Base-by-base conservation (phyloP, 2,113 vertebrate genomes). In the Ia io region DNA sequence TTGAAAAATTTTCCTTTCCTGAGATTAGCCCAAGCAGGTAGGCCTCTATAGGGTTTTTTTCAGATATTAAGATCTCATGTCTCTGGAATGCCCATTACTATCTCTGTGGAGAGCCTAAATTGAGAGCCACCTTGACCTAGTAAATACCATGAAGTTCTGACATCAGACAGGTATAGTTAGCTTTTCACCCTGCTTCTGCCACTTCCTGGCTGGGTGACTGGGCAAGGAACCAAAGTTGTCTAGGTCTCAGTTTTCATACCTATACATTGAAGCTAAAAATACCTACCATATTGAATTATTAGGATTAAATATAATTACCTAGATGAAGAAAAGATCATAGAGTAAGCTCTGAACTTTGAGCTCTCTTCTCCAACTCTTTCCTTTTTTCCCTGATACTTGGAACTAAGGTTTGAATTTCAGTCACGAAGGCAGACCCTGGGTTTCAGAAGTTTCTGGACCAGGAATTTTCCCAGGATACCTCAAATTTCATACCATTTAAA, bases 341-440 rank as follows among this genome's bases (percentile, higher is more conserved):
- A 85, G 51, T 79, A 84, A 90, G 32, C 63, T 59, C 40, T 80
- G 71, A 91, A 85, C 69, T 83, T 71, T 78, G 37, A 76, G 28
- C 37, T 78, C 2, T 85, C 51, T 95, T 85, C 37, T 88, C 44
- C 61, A n/a, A 23, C 53, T 90, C 25, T 71, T 37, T 67, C 13
- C 5, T 83, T 28, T 69, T 93, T 95, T 85, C 88, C n/a, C 32
- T 92, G 79, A 73, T 92, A 73, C 61, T 90, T 94, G 11, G 47
- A 67, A 84, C 69, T 78, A 25, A 95, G 25, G 80, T 79, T 83
- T 90, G 82, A 56, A 83, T 92, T 97, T 91, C 25, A 71, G 61
- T 91, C 56, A 84, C 40, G 28, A 79, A 79, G 49, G 87, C 16
- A 67, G 47, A 94, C 42, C 2, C 6, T 84, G 25, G 16, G 14